Evolutionary conservation across 2,888 invertebrate genomes (phyloP).

Genomic region (Heliconius sara): DNA sequence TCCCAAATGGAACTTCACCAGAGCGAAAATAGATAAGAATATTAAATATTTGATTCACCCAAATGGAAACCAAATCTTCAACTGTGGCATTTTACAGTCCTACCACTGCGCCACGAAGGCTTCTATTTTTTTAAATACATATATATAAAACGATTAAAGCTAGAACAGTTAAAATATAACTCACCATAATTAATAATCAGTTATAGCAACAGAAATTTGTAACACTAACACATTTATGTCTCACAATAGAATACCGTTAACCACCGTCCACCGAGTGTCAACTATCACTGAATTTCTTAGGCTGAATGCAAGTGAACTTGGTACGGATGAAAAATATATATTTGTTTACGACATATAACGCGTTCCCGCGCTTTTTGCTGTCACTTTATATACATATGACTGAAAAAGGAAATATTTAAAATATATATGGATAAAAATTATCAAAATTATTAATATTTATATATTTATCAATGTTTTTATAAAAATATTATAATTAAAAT

Average conservation of each 20-base stretch:
- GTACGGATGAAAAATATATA: conserved; percentile 17
- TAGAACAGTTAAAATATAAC: background rate
- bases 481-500: too few relatives aligned
- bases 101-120: too few relatives aligned
- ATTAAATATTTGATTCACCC: too few relatives aligned
- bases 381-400: background rate
- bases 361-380: conserved; percentile 17
- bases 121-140: background rate
- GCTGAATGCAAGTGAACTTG: conserved; percentile 13
- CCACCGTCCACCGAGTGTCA: conserved; percentile 32
- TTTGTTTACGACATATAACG: background rate
- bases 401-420: background rate
- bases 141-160: background rate
- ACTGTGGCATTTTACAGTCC: too few relatives aligned
- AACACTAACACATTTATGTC: conserved; percentile 21
- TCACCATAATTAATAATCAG: conserved; percentile 5
- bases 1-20: too few relatives aligned
- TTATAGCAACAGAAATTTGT: conserved; percentile 18
- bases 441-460: too few relatives aligned
- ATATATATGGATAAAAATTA: background rate
- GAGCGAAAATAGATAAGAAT: too few relatives aligned
- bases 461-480: too few relatives aligned
- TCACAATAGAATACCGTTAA: conserved; percentile 36
- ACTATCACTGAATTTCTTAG: conserved; percentile 34
- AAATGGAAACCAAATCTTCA: too few relatives aligned